These are phyloP conservation scores for Apoderus coryli DNA, from an alignment of 2,888 invertebrate species.

Conservation along the genomic window DNA sequence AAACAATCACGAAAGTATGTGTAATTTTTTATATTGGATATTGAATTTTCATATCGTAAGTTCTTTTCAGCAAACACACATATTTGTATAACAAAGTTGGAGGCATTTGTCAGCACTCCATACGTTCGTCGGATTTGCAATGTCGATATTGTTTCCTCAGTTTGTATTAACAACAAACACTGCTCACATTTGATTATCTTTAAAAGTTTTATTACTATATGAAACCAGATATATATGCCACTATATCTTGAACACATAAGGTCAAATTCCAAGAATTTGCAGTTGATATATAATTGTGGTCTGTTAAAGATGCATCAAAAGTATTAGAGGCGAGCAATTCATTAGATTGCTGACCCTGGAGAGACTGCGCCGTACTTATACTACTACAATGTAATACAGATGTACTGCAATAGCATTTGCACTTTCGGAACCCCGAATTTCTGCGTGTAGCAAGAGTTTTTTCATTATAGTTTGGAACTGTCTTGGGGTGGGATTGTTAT, in stretches of 20 bases:
- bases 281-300: neutral
- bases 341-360: neutral
- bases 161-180: neutral
- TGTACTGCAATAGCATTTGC: constrained; percentile 2
- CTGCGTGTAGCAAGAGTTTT: constrained; percentile 9
- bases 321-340: too few species aligned
- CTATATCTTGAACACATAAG: neutral
- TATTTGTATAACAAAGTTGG: too few species aligned
- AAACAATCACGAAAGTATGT: too few species aligned
- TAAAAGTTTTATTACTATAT: neutral
- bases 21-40: too few species aligned
- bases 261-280: neutral
- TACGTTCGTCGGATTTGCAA: constrained; percentile 1
- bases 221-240: constrained; percentile 5
- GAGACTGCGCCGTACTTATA: neutral
- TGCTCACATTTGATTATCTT: neutral
- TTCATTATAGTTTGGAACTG: constrained; percentile 17
- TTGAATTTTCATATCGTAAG: too few species aligned
- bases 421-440: constrained; percentile 1
- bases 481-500: constrained; percentile 15
- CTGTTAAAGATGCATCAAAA: neutral
- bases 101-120: neutral
- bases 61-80: too few species aligned
- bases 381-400: constrained; percentile 1
- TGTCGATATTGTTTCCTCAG: neutral